Conservation (phyloP, 2,888 invertebrate species). For the Gastracanthus pulcherrimus region DNA sequence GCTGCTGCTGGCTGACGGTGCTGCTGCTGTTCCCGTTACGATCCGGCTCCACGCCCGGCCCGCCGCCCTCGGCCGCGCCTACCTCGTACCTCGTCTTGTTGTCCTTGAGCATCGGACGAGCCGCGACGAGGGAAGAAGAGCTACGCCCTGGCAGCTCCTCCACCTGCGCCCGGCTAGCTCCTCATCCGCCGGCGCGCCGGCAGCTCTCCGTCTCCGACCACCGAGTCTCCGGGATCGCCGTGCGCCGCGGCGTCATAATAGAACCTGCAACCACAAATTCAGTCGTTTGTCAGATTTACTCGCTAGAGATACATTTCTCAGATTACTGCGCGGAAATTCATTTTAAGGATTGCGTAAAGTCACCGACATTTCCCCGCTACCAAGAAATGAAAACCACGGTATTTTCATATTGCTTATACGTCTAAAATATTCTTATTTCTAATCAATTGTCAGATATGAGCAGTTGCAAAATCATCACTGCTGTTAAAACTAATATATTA, state of each 20-base stretch:
- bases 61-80: constrained; percentile 67
- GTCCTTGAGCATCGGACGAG: constrained; percentile 74
- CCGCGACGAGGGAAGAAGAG: constrained; percentile 56
- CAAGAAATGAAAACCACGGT: too few species aligned
- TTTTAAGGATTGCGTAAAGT: too few species aligned
- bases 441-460: too few species aligned
- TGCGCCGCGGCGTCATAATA: constrained; percentile 65
- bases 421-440: too few species aligned
- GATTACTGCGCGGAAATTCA: too few species aligned
- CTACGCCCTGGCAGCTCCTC: constrained; percentile 62
- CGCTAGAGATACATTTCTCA: too few species aligned
- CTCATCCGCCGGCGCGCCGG: constrained; percentile 68
- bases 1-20: constrained; percentile 29
- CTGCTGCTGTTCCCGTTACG: constrained; percentile 72
- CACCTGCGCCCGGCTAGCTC: constrained; percentile 57
- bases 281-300: too few species aligned
- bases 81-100: constrained; percentile 70
- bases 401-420: too few species aligned
- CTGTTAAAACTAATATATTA: too few species aligned
- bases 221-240: constrained; percentile 62
- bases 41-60: constrained; percentile 71
- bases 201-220: constrained; percentile 66
- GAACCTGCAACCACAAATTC: constrained; percentile 57
- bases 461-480: too few species aligned
- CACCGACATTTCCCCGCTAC: too few species aligned